Evolutionary conservation across 1,140 invertebrate species (phyloP).

Genomic region (Arctopsyche grandis): DNA sequence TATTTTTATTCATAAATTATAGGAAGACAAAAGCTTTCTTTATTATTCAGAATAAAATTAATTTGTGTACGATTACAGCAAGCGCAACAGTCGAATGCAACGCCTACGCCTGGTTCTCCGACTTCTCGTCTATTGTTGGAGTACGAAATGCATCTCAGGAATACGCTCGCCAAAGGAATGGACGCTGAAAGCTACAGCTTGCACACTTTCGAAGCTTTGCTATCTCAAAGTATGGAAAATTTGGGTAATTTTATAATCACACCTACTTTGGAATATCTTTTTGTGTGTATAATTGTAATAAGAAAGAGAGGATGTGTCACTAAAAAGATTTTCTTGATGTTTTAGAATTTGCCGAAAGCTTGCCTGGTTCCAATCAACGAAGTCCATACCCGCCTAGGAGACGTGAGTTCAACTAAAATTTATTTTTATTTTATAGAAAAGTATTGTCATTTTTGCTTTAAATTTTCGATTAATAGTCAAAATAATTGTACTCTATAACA

Average conservation of each 20-base stretch:
- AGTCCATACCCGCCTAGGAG: conserved; percentile 83
- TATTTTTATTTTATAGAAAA: background rate
- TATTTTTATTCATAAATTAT: background rate
- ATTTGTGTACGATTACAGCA: conserved; percentile 56
- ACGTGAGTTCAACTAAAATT: conserved; percentile 71
- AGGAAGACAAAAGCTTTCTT: background rate
- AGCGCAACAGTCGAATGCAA: conserved; percentile 68
- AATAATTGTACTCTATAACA: no score
- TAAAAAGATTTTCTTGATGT: conserved; percentile 42
- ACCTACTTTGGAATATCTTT: no score
- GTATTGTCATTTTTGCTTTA: no score
- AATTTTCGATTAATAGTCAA: no score
- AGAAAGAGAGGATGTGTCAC: no score
- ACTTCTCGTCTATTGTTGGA: conserved; percentile 88
- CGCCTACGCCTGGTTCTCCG: conserved; percentile 85
- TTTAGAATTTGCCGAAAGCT: conserved; percentile 85
- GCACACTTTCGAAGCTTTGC: conserved; percentile 91
- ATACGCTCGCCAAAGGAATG: conserved; percentile 93
- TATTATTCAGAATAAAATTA: background rate
- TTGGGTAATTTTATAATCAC: conserved; percentile 71
- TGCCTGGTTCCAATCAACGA: conserved; percentile 82
- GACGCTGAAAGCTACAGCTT: conserved; percentile 94
- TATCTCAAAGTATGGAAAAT: conserved; percentile 95
- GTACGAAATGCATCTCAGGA: conserved; percentile 94
- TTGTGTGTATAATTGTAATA: no score